Base-by-base conservation (phyloP, 2,888 invertebrate species). In the Drosophila formosana region DNA sequence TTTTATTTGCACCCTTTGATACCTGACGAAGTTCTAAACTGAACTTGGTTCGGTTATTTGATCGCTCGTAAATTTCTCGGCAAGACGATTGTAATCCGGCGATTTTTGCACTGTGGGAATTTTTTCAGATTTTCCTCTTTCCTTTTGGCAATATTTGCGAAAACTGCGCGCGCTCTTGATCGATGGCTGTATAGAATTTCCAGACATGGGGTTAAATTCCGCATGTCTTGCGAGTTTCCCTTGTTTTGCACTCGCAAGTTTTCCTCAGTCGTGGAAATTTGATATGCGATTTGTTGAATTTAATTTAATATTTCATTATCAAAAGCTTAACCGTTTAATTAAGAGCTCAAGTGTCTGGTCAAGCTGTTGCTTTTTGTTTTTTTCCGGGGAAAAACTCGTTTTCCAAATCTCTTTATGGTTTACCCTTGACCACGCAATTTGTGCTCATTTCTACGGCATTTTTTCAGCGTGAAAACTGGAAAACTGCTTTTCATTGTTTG, bases 1-100 rank as follows among this genome's bases (percentile, higher is more conserved):
- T 34, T 73, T 81, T 80, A 52, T 76, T 79, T 88, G 89, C 89
- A 91, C 90, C 91, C 91, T 91, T 91, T 90, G 73, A 87, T 86
- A 78, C 78, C 82, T 81, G 80, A 60, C 32, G 18, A 34, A 67
- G 52, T 60, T 64, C 34, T 2, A 2, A 18, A 18, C 18, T 18
- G 18, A 18, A 18, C 18, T 18, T 18, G 18, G 18, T 26, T 78
- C 60, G 75, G 90, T 85, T 88, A 90, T 91, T 90, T 79, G 91
- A 90, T 88, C 89, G 82, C 78, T 84, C 87, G 83, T 90, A 90
- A 88, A 89, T 90, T 89, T 80, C 71, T 64, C 47, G 49, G 53
- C 46, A 47, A 41, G 18, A 18, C 52, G 45, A 56, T 66, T 78
- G 56, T 67, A 71, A 81, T 82, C 84, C 49, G 67, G 61, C 76